Evolutionary conservation across 2,113 vertebrate genomes (phyloP).

Genomic region (Sclerurus mexicanus): DNA sequence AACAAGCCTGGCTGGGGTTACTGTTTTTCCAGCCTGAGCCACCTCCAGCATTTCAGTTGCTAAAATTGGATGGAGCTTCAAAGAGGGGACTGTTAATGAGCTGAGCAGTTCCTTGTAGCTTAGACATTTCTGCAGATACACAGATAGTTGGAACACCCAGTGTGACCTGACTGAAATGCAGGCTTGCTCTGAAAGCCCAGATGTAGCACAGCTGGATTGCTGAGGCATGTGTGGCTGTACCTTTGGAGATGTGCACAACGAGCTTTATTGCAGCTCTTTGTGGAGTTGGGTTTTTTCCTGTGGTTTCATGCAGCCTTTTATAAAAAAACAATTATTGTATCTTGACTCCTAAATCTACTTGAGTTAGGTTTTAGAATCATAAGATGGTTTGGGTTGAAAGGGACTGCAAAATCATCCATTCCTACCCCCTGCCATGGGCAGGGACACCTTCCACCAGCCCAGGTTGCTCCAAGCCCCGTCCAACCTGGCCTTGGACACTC

Average conservation of each 20-base stretch:
- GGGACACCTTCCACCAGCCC: background rate
- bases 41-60: background rate
- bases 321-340: background rate
- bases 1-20: background rate
- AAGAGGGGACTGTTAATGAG: background rate
- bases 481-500: background rate
- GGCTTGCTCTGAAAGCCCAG: background rate
- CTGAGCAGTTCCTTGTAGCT: background rate
- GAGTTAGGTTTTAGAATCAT: background rate
- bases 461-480: background rate
- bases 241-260: background rate
- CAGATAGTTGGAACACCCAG: background rate
- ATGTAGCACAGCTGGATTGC: background rate
- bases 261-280: background rate
- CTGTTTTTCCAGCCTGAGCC: background rate
- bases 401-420: background rate
- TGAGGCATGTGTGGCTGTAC: background rate
- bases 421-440: background rate
- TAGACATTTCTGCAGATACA: background rate
- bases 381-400: background rate
- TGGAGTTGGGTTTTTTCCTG: background rate
- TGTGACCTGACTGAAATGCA: background rate
- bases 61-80: constrained; percentile 14
- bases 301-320: background rate
- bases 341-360: background rate